Conservation (phyloP, 2,888 invertebrate genomes). For the Eristalis tenax region DNA sequence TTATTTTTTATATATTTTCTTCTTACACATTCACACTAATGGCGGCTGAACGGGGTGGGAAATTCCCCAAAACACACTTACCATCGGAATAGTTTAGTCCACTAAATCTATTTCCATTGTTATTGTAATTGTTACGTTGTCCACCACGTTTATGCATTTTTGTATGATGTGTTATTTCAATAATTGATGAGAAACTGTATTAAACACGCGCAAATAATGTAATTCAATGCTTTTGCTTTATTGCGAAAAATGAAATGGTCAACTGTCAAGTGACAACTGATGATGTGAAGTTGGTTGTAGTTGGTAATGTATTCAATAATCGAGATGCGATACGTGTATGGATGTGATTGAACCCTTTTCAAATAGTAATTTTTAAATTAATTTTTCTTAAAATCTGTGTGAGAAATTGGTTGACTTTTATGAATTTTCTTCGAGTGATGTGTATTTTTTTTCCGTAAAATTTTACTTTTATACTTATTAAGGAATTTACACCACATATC, state of each 20-base stretch:
- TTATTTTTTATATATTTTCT: background rate
- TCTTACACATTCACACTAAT: constrained; percentile 16
- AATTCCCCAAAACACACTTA: constrained; percentile 61
- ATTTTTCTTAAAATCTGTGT: too few relatives aligned
- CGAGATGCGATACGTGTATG: background rate
- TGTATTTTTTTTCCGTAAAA: too few relatives aligned
- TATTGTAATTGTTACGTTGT: constrained; percentile 73
- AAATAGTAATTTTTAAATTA: too few relatives aligned
- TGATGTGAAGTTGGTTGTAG: constrained; percentile 17
- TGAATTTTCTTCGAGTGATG: too few relatives aligned
- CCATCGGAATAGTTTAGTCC: constrained; percentile 76
- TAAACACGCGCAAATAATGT: constrained; percentile 30
- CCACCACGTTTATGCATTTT: constrained; percentile 75
- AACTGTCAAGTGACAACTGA: constrained; percentile 19
- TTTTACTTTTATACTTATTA: too few relatives aligned
- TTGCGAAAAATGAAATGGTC: constrained; percentile 8
- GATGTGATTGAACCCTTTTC: background rate
- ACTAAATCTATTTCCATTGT: constrained; percentile 76
- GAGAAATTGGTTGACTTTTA: too few relatives aligned
- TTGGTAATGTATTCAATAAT: background rate
- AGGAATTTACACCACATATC: too few relatives aligned
- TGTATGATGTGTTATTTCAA: constrained; percentile 9
- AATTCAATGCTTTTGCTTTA: background rate
- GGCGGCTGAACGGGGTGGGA: constrained; percentile 16
- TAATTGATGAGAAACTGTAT: background rate